These are phyloP conservation scores for Gibbula magus DNA, from an alignment of 2,888 invertebrate species.

Conservation along the genomic window DNA sequence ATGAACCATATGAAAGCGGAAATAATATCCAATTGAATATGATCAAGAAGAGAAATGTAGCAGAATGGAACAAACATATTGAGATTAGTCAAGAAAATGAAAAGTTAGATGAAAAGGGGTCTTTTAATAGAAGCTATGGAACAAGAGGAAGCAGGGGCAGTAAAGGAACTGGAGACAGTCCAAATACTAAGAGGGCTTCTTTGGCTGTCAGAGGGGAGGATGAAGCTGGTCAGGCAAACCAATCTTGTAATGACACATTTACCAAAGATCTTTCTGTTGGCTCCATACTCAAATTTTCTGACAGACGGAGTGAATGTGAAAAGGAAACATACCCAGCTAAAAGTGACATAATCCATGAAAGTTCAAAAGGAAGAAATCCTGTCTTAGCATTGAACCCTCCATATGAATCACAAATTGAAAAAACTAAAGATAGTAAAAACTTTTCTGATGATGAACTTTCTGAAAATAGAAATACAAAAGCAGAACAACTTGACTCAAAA, in stretches of 20 bases:
- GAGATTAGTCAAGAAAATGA: background rate
- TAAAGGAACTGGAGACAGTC: conserved; percentile 8
- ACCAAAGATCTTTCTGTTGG: background rate
- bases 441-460: background rate
- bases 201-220: background rate
- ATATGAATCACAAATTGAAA: background rate
- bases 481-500: conserved; percentile 37
- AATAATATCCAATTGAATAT: conserved; percentile 2
- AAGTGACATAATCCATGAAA: background rate
- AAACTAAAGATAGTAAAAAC: background rate
- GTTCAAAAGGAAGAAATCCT: no score
- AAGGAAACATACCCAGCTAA: background rate
- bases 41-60: background rate
- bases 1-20: background rate
- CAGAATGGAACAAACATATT: conserved; percentile 10
- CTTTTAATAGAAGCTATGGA: conserved; percentile 13
- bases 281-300: background rate
- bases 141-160: conserved; percentile 20
- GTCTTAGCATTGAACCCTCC: background rate
- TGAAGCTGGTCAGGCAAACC: conserved; percentile 7
- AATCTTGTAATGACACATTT: background rate
- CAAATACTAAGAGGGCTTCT: background rate
- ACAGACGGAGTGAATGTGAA: background rate
- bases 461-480: conserved; percentile 29
- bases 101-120: conserved; percentile 10